phyloP scores from a whole-genome alignment of 2,113 vertebrate species.

The Dinomys branickii region DNA sequence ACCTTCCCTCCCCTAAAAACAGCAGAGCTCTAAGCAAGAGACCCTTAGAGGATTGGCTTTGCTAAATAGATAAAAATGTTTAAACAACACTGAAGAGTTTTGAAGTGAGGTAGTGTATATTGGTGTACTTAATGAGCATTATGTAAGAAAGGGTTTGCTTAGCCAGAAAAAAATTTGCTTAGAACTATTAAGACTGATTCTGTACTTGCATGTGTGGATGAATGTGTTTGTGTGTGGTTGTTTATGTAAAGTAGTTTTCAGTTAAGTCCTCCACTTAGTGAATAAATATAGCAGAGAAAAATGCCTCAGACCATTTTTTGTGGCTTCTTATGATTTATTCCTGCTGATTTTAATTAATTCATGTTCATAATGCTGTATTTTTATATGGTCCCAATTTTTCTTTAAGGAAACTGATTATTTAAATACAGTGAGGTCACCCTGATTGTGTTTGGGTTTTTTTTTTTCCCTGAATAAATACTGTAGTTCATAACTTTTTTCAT shows the following conservation, averaged over 20 bases:
- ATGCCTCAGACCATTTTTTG: background rate
- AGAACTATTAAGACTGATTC: background rate
- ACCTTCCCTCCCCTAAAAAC: fast-evolving
- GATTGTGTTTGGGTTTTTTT: background rate
- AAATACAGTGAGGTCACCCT: background rate
- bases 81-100: background rate
- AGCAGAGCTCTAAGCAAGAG: background rate
- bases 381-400: background rate
- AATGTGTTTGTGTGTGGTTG: background rate
- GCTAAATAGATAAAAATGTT: background rate
- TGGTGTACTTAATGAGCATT: slow-evolving; percentile 12
- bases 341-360: slow-evolving; percentile 43
- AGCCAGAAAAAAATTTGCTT: background rate
- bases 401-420: slow-evolving; percentile 31
- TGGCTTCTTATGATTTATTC: background rate
- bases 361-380: slow-evolving; percentile 1
- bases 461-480: slow-evolving; percentile 51
- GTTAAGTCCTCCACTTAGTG: slow-evolving; percentile 13
- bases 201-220: background rate
- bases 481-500: slow-evolving; percentile 41
- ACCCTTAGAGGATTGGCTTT: background rate
- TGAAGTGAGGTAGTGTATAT: background rate
- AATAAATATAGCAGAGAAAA: slow-evolving; percentile 13
- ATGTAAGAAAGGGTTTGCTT: background rate
- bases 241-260: background rate